Base-by-base conservation (phyloP, 2,113 vertebrate species). In the Parotia lawesii region DNA sequence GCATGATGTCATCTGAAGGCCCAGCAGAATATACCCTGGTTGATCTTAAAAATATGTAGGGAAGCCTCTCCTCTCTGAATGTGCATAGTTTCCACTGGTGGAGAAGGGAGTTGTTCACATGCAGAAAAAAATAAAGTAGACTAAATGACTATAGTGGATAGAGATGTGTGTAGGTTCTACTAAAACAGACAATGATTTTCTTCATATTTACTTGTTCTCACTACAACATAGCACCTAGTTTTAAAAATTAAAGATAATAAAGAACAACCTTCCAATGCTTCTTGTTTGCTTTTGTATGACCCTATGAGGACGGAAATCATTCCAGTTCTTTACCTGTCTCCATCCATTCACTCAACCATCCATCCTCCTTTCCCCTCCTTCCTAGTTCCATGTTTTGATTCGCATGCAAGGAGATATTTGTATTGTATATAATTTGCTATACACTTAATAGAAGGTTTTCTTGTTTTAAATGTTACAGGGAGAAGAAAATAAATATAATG, bases 401-500 rank as follows among this genome's bases (percentile, higher is more conserved):
- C 57, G 77, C 93, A 96, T 93, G 84, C 89, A 95, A 96, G 82
- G 83, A 96, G 81, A 96, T 91, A 96, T 14, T 88, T 87, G 3
- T 38, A 37, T 28, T 66, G 18, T 18, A 53, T 85, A 62, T 44
- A 54, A 77, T 75, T 89, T 66, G 66, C 21, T 62, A 90, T 69
- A 87, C 78, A 94, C n/a, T 90, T 93, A 95, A 94, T 37, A 89
- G 19, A 77, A 90, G 16, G 22, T 86, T 74, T 93, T 78, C 35
- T 96, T 94, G 64, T 85, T 95, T 93, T 85, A 91, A 94, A 96
- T 96, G 91, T 90, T 96, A 79, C 67, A 95, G 75, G 87, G 91
- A 96, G 79, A 97, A 96, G 72, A 92, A 95, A 96, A 94, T 73
- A 90, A 94, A 95, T 60, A 50, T 70, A 96, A 96, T 75, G 94